Conservation (phyloP, 1,140 invertebrate genomes). For the Procambarus clarkii region DNA sequence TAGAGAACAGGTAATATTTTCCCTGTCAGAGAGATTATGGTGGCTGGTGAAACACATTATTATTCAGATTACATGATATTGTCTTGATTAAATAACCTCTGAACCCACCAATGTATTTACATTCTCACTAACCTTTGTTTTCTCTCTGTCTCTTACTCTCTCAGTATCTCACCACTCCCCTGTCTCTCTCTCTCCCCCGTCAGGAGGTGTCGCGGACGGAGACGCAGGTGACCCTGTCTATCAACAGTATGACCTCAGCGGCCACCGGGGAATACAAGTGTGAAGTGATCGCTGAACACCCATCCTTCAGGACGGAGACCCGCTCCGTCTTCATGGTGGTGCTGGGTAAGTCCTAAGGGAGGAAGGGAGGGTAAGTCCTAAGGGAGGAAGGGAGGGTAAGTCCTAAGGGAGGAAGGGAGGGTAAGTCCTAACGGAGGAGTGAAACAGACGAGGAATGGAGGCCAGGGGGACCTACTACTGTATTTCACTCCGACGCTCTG, state of each 20-base stretch:
- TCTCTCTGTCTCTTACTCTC: background rate
- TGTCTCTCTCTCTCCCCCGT: background rate
- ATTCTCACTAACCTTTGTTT: background rate
- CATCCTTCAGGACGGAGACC: slow-evolving; percentile 57
- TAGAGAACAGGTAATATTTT: no score
- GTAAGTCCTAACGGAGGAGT: background rate
- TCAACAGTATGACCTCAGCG: slow-evolving; percentile 17
- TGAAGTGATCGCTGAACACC: slow-evolving; percentile 64
- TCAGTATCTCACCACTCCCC: background rate
- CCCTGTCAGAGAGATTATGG: no score
- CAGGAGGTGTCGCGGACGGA: slow-evolving; percentile 13
- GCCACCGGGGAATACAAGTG: slow-evolving; percentile 59
- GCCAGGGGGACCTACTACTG: background rate
- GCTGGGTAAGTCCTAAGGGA: slow-evolving; percentile 41
- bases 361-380: background rate
- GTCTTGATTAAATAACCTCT: no score
- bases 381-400: background rate
- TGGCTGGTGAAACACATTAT: no score
- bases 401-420: background rate
- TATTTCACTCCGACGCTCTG: no score
- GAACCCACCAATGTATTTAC: background rate
- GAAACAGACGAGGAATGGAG: background rate
- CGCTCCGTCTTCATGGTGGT: slow-evolving; percentile 38
- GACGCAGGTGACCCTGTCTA: slow-evolving; percentile 26
- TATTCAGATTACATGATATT: no score